Evolutionary conservation across 1,140 invertebrate genomes (phyloP), one percentile per base, ranked within the genome.

Genomic region (Dendroctonus valens): DNA sequence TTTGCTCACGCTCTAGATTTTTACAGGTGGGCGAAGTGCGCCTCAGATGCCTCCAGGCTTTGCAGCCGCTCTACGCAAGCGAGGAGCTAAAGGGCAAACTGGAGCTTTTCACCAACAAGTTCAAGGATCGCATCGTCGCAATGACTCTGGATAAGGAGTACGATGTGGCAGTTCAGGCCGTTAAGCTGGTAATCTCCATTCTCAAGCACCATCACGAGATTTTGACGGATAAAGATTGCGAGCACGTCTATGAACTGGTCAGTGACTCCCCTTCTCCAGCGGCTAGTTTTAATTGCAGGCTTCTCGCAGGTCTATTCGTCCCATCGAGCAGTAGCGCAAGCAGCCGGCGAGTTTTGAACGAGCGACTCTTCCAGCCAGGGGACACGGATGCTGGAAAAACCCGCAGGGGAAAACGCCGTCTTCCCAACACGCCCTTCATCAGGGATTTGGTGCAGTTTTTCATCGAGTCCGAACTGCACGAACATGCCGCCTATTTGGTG

Each of bases 141-240:
- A 99, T 99, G 98, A 97, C 98, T 0, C 80, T 98, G 41, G 98
- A 99, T 79, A 98, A 97, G 78, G 97, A 99, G 76, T 96, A 93
- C 72, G 97, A 99, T 75, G 97, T 99, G 2, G 96, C 96, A 12
- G 96, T 99, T 0, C 94, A 98, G 77, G 96, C 96, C 50, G 96
- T 99, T 0, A 90, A 90, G 75, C 81, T 99, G 14, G 94, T 99
- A 39, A 98, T 97, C 68, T 93, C 91, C 44, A 97, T 99, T 73
- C 83, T 97, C 52, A 96, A 94, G 79, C 93, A 94, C 79, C 93
- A 98, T 82, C 86, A 94, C 70, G 90, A 96, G 78, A 95, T 99
- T 72, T 83, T 99, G 51, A 91, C 91, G 6, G 94, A 98, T 79
- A 98, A 99, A 80, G 97, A 99, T 81, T 99, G 96, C 84, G 96